A percentile compares a stretch with the other conserved stretches of the same genome.
Evolutionary conservation across 2,888 invertebrate species (phyloP).

Genomic region (Hymenopus coronatus): DNA sequence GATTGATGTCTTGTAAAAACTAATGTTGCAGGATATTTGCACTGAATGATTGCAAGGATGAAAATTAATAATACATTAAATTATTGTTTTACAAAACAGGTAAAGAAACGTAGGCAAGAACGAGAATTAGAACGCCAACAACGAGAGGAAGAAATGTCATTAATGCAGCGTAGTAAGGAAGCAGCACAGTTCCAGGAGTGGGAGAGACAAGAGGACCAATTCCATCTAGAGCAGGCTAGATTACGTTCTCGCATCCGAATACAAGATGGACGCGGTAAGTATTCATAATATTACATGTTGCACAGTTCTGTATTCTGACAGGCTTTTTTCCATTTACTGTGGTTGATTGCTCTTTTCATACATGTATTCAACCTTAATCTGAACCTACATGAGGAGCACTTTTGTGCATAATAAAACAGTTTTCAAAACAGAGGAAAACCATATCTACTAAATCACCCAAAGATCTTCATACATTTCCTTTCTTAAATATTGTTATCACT

Average conservation of each 20-base stretch:
- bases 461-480: too few species aligned
- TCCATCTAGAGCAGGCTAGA: slow-evolving; percentile 95
- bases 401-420: neutral
- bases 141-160: slow-evolving; percentile 76
- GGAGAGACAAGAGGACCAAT: slow-evolving; percentile 95
- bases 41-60: neutral
- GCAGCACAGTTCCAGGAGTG: slow-evolving; percentile 89
- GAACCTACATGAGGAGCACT: too few species aligned
- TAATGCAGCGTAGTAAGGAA: slow-evolving; percentile 84
- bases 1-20: too few species aligned
- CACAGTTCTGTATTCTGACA: neutral
- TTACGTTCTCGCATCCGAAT: slow-evolving; percentile 92
- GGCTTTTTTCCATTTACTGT: neutral
- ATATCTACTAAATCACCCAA: too few species aligned
- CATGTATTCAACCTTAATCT: neutral
- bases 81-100: slow-evolving; percentile 46
- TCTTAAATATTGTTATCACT: too few species aligned
- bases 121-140: slow-evolving; percentile 82
- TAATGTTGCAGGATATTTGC: neutral
- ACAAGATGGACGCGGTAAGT: slow-evolving; percentile 79
- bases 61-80: neutral
- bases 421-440: too few species aligned
- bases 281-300: neutral
- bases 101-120: slow-evolving; percentile 86
- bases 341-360: neutral